Evolutionary conservation across 2,797 vertebrate species (phyloP).

Genomic region (Stomatorhinus walkeri): DNA sequence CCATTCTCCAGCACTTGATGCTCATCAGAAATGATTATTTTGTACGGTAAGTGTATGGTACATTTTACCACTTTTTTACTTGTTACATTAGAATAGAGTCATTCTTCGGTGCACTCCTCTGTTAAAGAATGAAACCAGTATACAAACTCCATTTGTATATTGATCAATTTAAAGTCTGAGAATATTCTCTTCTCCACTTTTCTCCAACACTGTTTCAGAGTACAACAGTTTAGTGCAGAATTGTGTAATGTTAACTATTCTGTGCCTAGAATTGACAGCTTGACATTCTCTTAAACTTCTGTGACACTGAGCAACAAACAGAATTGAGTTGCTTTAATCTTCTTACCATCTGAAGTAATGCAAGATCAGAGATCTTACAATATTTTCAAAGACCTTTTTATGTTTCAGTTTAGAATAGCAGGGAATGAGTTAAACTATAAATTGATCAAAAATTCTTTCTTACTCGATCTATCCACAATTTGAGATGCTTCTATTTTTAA

Average conservation of each 20-base stretch:
- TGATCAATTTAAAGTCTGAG: neutral
- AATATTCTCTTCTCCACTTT: neutral
- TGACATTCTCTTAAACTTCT: constrained; percentile 25
- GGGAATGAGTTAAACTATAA: constrained; percentile 46
- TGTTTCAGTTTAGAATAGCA: constrained; percentile 46
- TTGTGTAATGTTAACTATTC: neutral
- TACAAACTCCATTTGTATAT: neutral
- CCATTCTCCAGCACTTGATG: constrained; percentile 92
- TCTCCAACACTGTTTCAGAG: neutral
- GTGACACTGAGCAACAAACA: constrained; percentile 60
- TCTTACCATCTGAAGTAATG: constrained; percentile 39
- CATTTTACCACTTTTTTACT: neutral
- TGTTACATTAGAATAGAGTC: neutral
- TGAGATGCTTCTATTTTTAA: constrained; percentile 19
- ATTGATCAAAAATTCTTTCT: constrained; percentile 39
- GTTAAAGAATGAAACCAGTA: neutral
- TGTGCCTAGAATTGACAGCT: constrained; percentile 13
- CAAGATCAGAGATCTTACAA: neutral
- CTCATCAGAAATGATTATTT: constrained; percentile 87
- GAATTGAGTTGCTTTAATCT: constrained; percentile 62
- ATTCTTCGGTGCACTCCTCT: neutral
- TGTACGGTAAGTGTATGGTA: constrained; percentile 69
- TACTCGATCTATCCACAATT: neutral
- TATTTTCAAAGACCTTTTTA: constrained; percentile 56
- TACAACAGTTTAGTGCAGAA: neutral